Conservation (phyloP, 2,888 invertebrate species). For the Trachelus iudaicus region DNA sequence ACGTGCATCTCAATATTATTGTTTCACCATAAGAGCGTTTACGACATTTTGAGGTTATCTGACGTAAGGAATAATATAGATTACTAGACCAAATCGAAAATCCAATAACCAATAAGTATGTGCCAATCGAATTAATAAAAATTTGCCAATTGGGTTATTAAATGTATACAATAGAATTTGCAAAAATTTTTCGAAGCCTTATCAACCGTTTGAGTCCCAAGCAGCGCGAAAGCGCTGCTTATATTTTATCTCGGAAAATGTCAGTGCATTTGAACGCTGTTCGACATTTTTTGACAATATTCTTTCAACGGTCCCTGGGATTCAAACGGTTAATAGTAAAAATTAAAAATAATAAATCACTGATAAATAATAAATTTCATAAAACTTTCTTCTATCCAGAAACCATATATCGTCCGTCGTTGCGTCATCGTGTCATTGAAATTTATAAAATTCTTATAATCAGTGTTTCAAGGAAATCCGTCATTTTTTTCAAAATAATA, state of each 20-base stretch:
- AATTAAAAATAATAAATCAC: neutral
- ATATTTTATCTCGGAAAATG: no score
- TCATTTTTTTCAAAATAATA: neutral
- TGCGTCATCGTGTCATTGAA: no score
- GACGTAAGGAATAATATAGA: neutral
- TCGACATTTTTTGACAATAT: no score
- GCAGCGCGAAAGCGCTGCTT: no score
- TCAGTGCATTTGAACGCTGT: no score
- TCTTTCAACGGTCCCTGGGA: no score
- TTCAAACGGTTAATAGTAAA: neutral
- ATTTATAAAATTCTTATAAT: no score
- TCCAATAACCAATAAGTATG: neutral
- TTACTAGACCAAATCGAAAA: neutral
- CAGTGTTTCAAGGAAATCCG: neutral
- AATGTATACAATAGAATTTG: neutral
- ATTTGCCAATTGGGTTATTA: neutral
- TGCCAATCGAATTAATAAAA: neutral
- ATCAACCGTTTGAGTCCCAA: no score
- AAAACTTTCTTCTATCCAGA: no score
- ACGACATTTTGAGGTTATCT: neutral
- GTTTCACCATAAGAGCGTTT: neutral
- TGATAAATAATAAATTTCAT: neutral
- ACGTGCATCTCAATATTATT: neutral
- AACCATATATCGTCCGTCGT: no score
- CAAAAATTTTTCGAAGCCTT: neutral